Base-by-base conservation (phyloP, 30 jellyfish, hydroid and myxozoan species). In the Turritopsis dohrnii region DNA sequence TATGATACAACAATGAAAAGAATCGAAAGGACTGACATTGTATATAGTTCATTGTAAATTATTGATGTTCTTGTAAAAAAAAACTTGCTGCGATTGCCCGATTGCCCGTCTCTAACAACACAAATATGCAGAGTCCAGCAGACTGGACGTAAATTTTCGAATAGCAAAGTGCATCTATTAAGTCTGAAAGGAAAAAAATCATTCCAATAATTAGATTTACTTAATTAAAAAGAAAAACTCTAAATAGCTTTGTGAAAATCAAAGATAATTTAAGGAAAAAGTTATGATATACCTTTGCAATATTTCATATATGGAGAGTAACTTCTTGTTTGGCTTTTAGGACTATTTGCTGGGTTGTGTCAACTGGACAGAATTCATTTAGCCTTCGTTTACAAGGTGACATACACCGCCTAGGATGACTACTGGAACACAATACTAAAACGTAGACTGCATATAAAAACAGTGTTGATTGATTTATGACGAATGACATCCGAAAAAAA, bases 41-140 rank as follows among this genome's bases (percentile, higher is more conserved):
- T n/a, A n/a, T n/a, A 41, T 41, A 41, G 5, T 41, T 13, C 60
- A 41, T 41, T 41, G 60, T 41, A 41, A 41, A 41, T 41, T 3
- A 41, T 41, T 41, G 60, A 41, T 41, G 60, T 13, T 13, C 9
- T 41, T 41, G 60, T 41, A 41, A 41, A 41, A 41, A n/a, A 41
- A 3, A 41, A 41, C 60, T 69, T 69, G 30, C 77, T 69, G 77
- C 22, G 77, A 69, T 69, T 69, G 19, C 73, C 73, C 22, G 77
- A 69, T 69, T 69, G 60, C 77, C 77, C 77, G 77, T 69, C 77
- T n/a, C 77, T 69, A 69, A 69, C 77, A 69, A 69, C 77, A 69
- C 31, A 69, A 69, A 69, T n/a, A 69, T 69, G 77, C 77, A 69
- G 77, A 66, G 76, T 66, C 29, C 17, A 66, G 76, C 76, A 66